These are phyloP conservation scores for Polypterus senegalus DNA, from an alignment of 2,113 vertebrate species.

Conservation along the genomic window DNA sequence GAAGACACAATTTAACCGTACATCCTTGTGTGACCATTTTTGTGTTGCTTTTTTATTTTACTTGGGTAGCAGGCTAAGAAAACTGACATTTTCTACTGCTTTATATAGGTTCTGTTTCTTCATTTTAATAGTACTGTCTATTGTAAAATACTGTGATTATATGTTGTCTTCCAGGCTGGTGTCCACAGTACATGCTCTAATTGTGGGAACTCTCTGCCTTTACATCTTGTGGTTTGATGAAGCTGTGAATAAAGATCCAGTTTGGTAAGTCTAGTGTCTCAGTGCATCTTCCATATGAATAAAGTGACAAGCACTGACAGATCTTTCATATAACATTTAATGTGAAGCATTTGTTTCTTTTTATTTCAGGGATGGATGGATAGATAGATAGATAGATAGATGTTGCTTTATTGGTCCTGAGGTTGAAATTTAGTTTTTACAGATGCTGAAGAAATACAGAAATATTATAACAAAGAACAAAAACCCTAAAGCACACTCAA, in stretches of 20 bases:
- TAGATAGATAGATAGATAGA: too few relatives aligned
- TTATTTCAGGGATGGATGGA: too few relatives aligned
- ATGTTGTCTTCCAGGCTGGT: conserved; percentile 36
- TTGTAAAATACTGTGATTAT: conserved; percentile 3
- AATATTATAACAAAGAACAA: too few relatives aligned
- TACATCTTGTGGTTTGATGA: conserved; percentile 63
- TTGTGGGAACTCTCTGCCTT: conserved; percentile 57
- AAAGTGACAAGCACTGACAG: too few relatives aligned
- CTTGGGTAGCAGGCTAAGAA: background rate
- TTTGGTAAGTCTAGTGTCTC: conserved; percentile 45
- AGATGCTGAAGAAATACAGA: too few relatives aligned
- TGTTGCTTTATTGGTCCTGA: too few relatives aligned
- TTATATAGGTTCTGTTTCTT: background rate
- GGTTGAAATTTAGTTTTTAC: too few relatives aligned
- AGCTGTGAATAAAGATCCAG: conserved; percentile 51
- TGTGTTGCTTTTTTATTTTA: background rate
- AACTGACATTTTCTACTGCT: background rate
- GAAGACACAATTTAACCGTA: background rate
- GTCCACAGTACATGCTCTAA: conserved; percentile 53
- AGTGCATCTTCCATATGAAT: too few relatives aligned
- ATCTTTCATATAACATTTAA: too few relatives aligned
- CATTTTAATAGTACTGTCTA: background rate
- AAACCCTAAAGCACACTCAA: too few relatives aligned
- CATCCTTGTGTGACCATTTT: background rate
- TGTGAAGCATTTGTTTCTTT: too few relatives aligned